Evolutionary conservation across 92 coral and sea anemone species (phyloP).

Genomic region (Bergia sp.): DNA sequence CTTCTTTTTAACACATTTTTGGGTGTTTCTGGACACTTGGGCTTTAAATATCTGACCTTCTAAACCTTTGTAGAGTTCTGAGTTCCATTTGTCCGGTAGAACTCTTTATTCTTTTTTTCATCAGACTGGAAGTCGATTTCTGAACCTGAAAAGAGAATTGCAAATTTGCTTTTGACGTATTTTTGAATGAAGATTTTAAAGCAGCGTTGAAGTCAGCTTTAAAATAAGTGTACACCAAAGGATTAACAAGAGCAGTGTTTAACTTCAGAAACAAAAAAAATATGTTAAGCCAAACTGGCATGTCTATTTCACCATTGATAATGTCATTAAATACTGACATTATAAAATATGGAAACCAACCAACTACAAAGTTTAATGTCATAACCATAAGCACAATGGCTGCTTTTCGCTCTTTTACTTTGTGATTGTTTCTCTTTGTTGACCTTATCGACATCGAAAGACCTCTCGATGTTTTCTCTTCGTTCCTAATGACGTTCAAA

Average conservation of each 20-base stretch:
- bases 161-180: background rate
- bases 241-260: slow-evolving; percentile 69
- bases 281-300: slow-evolving; percentile 62
- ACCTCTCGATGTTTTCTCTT: background rate
- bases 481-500: background rate
- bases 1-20: background rate
- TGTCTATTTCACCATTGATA: background rate
- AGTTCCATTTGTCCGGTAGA: slow-evolving; percentile 8
- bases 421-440: slow-evolving; percentile 37
- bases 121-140: background rate
- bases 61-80: background rate
- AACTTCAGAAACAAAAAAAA: slow-evolving; percentile 60
- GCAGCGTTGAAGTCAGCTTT: slow-evolving; percentile 74
- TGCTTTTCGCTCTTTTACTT: slow-evolving; percentile 52
- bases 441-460: slow-evolving; percentile 8
- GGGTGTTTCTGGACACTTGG: too few relatives aligned
- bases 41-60: background rate
- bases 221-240: slow-evolving; percentile 67
- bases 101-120: background rate
- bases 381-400: slow-evolving; percentile 53
- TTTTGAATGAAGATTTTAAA: slow-evolving; percentile 23
- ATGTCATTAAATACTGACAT: slow-evolving; percentile 63
- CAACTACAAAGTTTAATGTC: slow-evolving; percentile 59
- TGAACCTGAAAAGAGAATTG: background rate
- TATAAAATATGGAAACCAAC: slow-evolving; percentile 80